phyloP scores from a whole-genome alignment of 2,888 invertebrate genomes.

The Drosophila melanocephala region DNA sequence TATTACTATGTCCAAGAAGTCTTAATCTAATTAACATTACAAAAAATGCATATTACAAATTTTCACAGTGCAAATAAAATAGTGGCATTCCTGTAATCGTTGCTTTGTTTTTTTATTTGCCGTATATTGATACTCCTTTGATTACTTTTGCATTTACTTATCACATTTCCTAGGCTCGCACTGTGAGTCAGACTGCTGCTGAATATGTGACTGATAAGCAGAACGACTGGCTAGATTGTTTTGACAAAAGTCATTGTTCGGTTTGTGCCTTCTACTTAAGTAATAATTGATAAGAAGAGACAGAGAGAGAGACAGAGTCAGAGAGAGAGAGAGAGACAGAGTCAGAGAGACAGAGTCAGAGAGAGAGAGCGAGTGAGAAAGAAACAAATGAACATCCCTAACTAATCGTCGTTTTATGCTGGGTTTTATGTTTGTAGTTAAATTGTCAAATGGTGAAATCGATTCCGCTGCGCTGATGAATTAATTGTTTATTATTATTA shows the following conservation, averaged over 20 bases:
- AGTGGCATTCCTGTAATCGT: neutral
- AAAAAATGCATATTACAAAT: neutral
- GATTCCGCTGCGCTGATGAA: neutral
- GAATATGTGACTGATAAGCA: slow-evolving; percentile 31
- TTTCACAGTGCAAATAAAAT: neutral
- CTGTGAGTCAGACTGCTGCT: slow-evolving; percentile 38
- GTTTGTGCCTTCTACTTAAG: neutral
- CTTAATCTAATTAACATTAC: neutral
- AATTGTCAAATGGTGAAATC: neutral
- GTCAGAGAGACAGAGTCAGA: no score
- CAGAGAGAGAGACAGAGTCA: neutral
- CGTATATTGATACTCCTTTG: slow-evolving; percentile 40
- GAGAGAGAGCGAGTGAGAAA: neutral
- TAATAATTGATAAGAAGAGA: slow-evolving; percentile 19
- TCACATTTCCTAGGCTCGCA: slow-evolving; percentile 25
- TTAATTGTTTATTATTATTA: neutral
- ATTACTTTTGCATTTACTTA: slow-evolving; percentile 28
- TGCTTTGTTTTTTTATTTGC: slow-evolving; percentile 26
- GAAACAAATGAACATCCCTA: neutral
- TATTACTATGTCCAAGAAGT: neutral
- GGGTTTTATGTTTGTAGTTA: neutral
- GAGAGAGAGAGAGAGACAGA: neutral
- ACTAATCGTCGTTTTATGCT: neutral
- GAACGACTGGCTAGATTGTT: neutral
- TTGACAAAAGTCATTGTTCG: slow-evolving; percentile 23